Conservation (phyloP, 2,797 vertebrate genomes). For the Anguilla pacifica region DNA sequence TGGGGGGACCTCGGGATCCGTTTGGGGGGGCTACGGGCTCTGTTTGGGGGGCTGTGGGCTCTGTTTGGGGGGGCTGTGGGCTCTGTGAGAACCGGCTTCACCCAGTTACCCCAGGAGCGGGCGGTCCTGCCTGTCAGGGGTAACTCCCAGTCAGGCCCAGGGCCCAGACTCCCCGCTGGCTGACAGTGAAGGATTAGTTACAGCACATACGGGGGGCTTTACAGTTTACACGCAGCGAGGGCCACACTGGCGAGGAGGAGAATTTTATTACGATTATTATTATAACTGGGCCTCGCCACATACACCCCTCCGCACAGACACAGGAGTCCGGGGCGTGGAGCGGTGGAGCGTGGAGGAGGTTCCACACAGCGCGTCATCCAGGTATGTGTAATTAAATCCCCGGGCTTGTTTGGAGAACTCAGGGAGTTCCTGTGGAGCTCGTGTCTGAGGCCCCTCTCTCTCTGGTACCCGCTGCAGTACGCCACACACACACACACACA, state of each 20-base stretch:
- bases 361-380: slow-evolving; percentile 72
- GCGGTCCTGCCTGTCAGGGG: no score
- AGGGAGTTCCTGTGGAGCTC: slow-evolving; percentile 50
- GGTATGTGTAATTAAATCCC: slow-evolving; percentile 76
- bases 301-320: slow-evolving; percentile 49
- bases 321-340: slow-evolving; percentile 18
- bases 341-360: slow-evolving; percentile 56
- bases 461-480: slow-evolving; percentile 43
- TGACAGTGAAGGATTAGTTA: neutral
- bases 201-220: neutral
- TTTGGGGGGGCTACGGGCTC: no score
- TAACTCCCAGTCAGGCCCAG: neutral
- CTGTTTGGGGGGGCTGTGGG: neutral
- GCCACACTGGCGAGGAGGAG: neutral
- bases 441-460: slow-evolving; percentile 58
- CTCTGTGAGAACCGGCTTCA: neutral
- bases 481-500: slow-evolving; percentile 22
- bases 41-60: no score
- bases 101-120: no score
- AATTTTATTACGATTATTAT: slow-evolving; percentile 7
- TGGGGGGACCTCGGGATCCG: no score
- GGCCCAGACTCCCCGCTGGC: neutral
- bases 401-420: slow-evolving; percentile 61
- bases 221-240: neutral
- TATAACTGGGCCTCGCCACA: slow-evolving; percentile 41